A percentile compares a stretch with the other conserved stretches of the same genome.
These are phyloP conservation scores for Threskiornis aethiopicus DNA, from an alignment of 2,797 vertebrate genomes.

Conservation along the genomic window DNA sequence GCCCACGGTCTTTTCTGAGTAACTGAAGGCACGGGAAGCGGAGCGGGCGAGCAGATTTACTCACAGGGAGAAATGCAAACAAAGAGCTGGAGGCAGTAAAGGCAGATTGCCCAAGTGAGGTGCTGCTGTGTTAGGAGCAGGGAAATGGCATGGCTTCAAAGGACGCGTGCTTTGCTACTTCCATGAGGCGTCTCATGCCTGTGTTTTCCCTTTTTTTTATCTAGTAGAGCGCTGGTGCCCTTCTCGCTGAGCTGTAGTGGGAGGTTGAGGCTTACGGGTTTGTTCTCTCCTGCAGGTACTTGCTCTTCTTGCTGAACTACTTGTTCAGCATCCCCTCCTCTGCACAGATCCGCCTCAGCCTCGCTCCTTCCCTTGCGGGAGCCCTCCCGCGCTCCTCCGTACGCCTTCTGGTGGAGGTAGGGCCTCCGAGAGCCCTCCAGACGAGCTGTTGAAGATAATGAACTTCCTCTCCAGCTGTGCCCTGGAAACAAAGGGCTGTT, in stretches of 20 bases:
- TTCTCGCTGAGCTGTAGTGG: not conserved
- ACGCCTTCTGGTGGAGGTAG: not conserved
- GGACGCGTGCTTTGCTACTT: not conserved
- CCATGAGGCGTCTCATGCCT: not conserved
- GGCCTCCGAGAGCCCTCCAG: not conserved
- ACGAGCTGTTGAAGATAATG: not conserved
- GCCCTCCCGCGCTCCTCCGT: rapidly evolving
- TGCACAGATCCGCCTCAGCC: not conserved
- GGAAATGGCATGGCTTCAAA: not conserved
- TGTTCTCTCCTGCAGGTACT: not conserved
- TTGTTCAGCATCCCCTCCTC: not conserved
- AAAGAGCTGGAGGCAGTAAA: not conserved
- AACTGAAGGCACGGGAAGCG: not conserved
- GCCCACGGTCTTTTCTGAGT: not conserved
- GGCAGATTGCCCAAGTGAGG: not conserved
- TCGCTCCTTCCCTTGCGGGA: not conserved
- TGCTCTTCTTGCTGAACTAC: not conserved
- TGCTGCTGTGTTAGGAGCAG: not conserved
- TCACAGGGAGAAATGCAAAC: not conserved
- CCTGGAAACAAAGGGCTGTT: not conserved
- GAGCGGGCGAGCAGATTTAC: not conserved
- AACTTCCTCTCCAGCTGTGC: not conserved
- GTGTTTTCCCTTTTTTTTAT: not conserved
- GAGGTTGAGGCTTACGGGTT: not conserved
- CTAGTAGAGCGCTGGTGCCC: not conserved